Base-by-base conservation (phyloP, 2,888 invertebrate species). In the Euclidia mi region DNA sequence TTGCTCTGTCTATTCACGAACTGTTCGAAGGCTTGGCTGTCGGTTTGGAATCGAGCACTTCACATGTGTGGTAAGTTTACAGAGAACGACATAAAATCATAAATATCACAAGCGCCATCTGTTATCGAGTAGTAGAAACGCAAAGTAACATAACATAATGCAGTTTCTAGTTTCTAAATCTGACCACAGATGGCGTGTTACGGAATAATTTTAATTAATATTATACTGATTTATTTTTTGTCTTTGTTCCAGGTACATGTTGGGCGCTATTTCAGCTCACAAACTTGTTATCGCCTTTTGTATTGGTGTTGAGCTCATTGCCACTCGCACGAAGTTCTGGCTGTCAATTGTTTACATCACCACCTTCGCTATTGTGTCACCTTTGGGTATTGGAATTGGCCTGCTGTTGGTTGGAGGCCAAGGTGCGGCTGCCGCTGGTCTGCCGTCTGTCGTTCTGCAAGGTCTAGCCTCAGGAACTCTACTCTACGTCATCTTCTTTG, bases 401-500 rank as follows among this genome's bases (percentile, higher is more conserved):
- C 95, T 97, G 58, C 84, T 95, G 1, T 88, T 97, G 34, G 96
- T 96, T 17, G 96, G 95, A 38, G 95, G 95, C 0, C 89, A 94
- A 43, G 95, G 95, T 0, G 95, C 95, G 0, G 91, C 95, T 0
- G 95, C 96, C 0, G 93, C 95, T 0, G 96, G 95, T 14, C 91
- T 97, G 4, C 92, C 95, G 11, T 96, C 96, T 0, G 96, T 96
- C 35, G 93, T 97, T 9, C 88, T 96, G 10, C 97, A 99, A 94
- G 98, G 98, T 2, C 90, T 99, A 56, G 99, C 99, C 0, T 97
- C 98, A 40, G 99, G 99, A 10, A 99, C 99, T 0, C 95, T 99
- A 37, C 92, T 99, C 2, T 99, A 99, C 91, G 98, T 99, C 11
- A 98, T 99, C n/a, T 99, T 99, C 94, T 99, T 99, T 88, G 99